These are phyloP conservation scores for Piaya cayana DNA, from an alignment of 2,113 vertebrate genomes.

Conservation along the genomic window DNA sequence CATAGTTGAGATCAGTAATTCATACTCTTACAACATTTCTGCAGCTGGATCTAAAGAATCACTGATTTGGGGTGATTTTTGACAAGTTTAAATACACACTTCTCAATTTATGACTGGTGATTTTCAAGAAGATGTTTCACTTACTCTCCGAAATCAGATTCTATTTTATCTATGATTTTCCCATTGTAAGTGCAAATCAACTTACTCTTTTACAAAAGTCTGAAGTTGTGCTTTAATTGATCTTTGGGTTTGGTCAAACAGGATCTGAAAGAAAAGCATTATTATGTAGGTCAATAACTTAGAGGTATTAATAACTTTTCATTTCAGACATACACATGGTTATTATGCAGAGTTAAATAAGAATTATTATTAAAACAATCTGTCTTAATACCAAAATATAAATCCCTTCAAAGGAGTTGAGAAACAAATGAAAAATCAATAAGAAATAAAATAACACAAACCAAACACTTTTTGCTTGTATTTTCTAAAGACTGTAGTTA, in stretches of 20 bases:
- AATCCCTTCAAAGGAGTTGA: neutral
- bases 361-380: neutral
- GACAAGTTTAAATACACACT: neutral
- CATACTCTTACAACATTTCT: neutral
- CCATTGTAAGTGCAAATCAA: conserved; percentile 29
- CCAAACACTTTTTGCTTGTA: neutral
- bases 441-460: neutral
- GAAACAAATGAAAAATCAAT: neutral
- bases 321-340: neutral
- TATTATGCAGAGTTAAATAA: neutral
- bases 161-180: neutral
- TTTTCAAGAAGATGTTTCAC: neutral
- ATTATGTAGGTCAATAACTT: neutral
- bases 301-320: neutral
- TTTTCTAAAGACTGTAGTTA: neutral
- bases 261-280: conserved; percentile 82
- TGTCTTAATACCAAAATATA: neutral
- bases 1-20: neutral
- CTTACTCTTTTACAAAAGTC: conserved; percentile 97
- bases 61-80: neutral
- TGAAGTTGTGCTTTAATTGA: conserved; percentile 96
- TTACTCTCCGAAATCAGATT: neutral
- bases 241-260: conserved; percentile 97
- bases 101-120: neutral
- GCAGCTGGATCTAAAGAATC: neutral